phyloP scores from a whole-genome alignment of 2,888 invertebrate species.

The Heliconius aoede region DNA sequence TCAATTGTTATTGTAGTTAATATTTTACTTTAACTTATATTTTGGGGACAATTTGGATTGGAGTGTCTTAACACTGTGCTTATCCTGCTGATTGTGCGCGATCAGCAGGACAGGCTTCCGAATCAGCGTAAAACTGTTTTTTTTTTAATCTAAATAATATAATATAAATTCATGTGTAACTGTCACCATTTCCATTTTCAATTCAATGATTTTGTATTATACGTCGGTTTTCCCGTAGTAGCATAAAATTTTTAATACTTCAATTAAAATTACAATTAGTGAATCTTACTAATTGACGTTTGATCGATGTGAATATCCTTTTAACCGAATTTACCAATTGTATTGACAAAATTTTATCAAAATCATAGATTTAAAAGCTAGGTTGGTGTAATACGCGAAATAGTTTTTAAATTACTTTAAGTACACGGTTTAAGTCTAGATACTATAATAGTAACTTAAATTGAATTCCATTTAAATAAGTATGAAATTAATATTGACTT shows the following conservation, averaged over 20 bases:
- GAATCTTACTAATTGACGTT: neutral
- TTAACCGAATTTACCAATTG: neutral
- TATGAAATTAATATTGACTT: conserved; percentile 19
- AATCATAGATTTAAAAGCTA: conserved; percentile 23
- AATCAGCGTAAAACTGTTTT: too few relatives aligned
- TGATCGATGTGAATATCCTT: neutral
- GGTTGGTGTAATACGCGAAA: conserved; percentile 35
- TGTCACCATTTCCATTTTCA: too few relatives aligned
- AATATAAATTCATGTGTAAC: too few relatives aligned
- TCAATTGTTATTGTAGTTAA: too few relatives aligned
- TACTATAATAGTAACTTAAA: conserved; percentile 2
- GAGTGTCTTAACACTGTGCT: too few relatives aligned
- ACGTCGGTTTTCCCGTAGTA: neutral
- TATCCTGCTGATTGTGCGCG: too few relatives aligned
- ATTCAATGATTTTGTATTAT: neutral
- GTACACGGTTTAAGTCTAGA: conserved; percentile 21
- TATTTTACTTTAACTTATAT: too few relatives aligned
- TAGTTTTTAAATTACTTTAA: conserved; percentile 32
- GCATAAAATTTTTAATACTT: too few relatives aligned
- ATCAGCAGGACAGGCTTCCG: too few relatives aligned
- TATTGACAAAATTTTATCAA: neutral
- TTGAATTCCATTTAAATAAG: neutral
- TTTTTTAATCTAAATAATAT: too few relatives aligned
- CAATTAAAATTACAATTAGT: too few relatives aligned
- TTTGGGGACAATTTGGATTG: too few relatives aligned